A percentile compares a stretch with the other conserved stretches of the same genome.
Conservation (phyloP, 2,113 vertebrate genomes). For the Sprattus sprattus region DNA sequence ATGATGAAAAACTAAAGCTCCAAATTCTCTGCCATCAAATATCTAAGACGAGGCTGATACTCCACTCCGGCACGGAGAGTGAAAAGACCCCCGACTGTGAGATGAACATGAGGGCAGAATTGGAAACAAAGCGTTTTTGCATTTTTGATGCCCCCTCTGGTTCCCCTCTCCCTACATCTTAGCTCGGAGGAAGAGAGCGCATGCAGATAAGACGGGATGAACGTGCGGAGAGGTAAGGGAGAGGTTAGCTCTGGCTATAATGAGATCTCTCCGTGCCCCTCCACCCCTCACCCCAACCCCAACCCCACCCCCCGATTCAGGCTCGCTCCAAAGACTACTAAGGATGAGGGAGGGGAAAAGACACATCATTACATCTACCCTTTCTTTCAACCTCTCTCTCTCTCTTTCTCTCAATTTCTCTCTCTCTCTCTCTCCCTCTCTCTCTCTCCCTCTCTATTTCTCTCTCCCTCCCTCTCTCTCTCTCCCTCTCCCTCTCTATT, state of each 20-base stretch:
- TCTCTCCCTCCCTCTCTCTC: too few relatives aligned
- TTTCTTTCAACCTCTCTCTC: not conserved
- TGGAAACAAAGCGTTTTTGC: not conserved
- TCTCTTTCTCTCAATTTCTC: not conserved
- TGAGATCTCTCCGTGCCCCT: not conserved
- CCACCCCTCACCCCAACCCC: not conserved
- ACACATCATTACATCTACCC: slow-evolving; percentile 13
- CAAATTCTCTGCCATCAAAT: not conserved
- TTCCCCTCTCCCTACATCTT: not conserved
- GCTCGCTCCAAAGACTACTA: not conserved
- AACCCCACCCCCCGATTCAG: not conserved
- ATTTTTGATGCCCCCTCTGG: not conserved
- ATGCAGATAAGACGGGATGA: not conserved
- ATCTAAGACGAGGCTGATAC: not conserved
- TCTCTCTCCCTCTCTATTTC: not conserved
- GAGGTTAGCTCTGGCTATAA: slow-evolving; percentile 6
- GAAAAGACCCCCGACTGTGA: not conserved
- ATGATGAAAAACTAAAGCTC: not conserved
- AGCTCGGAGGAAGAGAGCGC: not conserved
- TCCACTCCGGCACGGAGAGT: not conserved
- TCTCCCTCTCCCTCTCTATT: not conserved
- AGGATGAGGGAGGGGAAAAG: not conserved
- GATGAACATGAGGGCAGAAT: not conserved
- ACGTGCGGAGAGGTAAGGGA: not conserved
- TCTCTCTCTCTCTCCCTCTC: not conserved